phyloP scores from a whole-genome alignment of 2,797 vertebrate species.

The Dromococcyx pavoninus region DNA sequence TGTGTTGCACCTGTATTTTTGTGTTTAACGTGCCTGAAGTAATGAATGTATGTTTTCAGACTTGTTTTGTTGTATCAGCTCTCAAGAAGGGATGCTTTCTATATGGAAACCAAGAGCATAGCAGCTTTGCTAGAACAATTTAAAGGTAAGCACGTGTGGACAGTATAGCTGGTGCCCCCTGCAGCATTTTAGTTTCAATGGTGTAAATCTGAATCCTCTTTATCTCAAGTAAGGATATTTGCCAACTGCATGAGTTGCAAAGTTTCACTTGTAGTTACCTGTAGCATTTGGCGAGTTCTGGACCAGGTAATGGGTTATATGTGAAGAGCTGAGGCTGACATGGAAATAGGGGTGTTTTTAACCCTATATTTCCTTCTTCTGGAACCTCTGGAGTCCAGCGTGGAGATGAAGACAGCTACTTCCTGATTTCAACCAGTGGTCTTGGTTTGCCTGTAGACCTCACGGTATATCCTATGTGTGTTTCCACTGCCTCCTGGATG shows the following conservation, averaged over 20 bases:
- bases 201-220: not conserved
- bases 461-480: rapidly evolving
- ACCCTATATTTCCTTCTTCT: not conserved
- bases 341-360: not conserved
- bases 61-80: not conserved
- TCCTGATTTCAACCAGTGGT: not conserved
- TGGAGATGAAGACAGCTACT: not conserved
- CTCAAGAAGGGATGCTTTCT: not conserved
- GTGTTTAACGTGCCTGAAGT: not conserved
- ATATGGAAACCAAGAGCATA: not conserved
- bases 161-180: not conserved
- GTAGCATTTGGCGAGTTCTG: not conserved
- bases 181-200: not conserved
- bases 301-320: not conserved
- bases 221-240: not conserved
- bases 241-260: not conserved
- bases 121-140: not conserved
- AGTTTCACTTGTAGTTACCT: not conserved
- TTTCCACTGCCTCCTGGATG: not conserved
- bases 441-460: not conserved
- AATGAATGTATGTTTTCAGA: not conserved
- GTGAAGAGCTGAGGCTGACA: not conserved
- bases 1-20: not conserved
- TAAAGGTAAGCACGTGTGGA: not conserved
- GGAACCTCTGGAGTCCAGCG: not conserved